Conservation (phyloP, 1,140 invertebrate genomes). For the Acyrthosiphon pisum region DNA sequence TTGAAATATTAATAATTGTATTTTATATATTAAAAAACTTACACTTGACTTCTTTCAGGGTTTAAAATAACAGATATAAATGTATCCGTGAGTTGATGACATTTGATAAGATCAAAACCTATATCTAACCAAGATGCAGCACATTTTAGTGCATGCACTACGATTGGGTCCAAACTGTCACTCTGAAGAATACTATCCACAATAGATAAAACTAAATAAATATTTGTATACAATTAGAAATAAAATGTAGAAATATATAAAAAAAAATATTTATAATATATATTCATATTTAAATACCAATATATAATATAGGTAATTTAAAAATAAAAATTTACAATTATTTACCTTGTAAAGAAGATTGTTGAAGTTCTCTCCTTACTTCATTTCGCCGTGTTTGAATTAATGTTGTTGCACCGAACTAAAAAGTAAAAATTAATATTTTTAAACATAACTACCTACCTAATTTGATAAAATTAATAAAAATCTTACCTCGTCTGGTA, state of each 20-base stretch:
- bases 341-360: conserved; percentile 44
- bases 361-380: conserved; percentile 37
- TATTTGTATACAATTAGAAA: conserved; percentile 14
- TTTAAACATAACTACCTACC: background rate
- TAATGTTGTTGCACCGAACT: conserved; percentile 42
- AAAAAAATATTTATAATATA: too few species aligned
- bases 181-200: conserved; percentile 53
- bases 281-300: background rate
- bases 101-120: conserved; percentile 50
- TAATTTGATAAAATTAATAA: background rate
- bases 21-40: background rate
- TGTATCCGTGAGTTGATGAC: conserved; percentile 42
- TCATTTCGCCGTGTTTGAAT: conserved; percentile 10
- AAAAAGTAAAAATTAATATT: background rate
- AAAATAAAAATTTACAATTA: background rate
- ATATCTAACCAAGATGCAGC: conserved; percentile 52
- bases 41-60: conserved; percentile 53
- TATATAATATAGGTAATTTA: background rate
- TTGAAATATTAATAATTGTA: background rate
- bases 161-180: conserved; percentile 45
- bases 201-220: conserved; percentile 50
- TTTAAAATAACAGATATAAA: conserved; percentile 54
- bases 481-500: conserved; percentile 78
- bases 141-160: conserved; percentile 48
- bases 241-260: background rate